Evolutionary conservation across 2,888 invertebrate species (phyloP).

Genomic region (Hypercompe scribonia): DNA sequence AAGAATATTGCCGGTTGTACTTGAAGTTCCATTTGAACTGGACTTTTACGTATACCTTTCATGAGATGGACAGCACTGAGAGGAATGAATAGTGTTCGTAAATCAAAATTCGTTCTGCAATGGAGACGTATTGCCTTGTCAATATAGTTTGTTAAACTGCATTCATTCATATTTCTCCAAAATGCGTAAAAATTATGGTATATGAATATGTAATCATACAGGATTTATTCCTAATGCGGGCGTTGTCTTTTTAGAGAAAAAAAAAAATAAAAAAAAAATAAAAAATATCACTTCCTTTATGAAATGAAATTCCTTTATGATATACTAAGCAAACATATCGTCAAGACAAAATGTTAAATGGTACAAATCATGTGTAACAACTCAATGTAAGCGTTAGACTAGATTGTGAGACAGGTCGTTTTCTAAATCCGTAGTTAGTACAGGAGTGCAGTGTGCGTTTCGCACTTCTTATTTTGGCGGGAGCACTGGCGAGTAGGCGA

Average conservation of each 20-base stretch:
- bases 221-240: too few species aligned
- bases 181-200: neutral
- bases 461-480: slow-evolving; percentile 42
- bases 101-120: slow-evolving; percentile 9
- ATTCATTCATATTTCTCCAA: neutral
- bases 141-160: neutral
- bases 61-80: slow-evolving; percentile 13
- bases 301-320: neutral
- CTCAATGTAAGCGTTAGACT: slow-evolving; percentile 7
- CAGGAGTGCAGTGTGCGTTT: slow-evolving; percentile 16
- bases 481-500: slow-evolving; percentile 32
- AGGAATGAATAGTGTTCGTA: neutral
- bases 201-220: too few species aligned
- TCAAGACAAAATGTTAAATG: neutral
- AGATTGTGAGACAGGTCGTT: slow-evolving; percentile 29
- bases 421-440: slow-evolving; percentile 28
- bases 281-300: too few species aligned
- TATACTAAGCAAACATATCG: neutral
- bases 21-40: slow-evolving; percentile 9
- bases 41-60: slow-evolving; percentile 16
- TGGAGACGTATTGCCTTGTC: neutral
- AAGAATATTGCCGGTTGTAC: neutral
- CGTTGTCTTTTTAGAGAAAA: too few species aligned
- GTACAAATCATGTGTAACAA: slow-evolving; percentile 3
- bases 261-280: too few species aligned